Base-by-base conservation (phyloP, 2,113 vertebrate genomes). In the Tragulus kanchil region DNA sequence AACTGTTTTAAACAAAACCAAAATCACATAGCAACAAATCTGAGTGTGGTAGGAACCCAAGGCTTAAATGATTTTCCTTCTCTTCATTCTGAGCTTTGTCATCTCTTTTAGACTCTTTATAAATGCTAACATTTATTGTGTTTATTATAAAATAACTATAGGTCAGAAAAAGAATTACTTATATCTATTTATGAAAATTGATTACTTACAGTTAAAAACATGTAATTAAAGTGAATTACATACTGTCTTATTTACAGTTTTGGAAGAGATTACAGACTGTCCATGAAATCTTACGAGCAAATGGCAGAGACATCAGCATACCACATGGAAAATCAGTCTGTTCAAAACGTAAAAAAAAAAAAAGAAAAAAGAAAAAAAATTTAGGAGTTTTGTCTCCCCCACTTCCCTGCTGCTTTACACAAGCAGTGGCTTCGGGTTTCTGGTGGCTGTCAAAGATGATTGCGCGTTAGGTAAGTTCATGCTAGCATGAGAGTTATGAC, bases 251-350 rank as follows among this genome's bases (percentile, higher is more conserved):
- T 48, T 73, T 78, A 31, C n/a, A 7, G 75, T 52, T 84, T 92
- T 81, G 36, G 59, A 92, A 28, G 86, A 56, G 45, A 56, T 93
- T 87, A 62, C 2, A 91, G 31, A 62, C 5, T 48, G 8, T 58
- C 21, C 1, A 7, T 82, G 77, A 65, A 67, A 69, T 58, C 54
- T 52, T 87, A 36, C 11, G 48, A 89, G 84, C 21, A 82, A 93
- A 86, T 52, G 45, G 36, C 42, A 77, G 61, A 85, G 62, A 48
- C 31, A 91, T 81, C 12, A 79, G 88, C 48, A 90, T 92, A 94
- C 54, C 54, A 95, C 85, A 52, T 12, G 71, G 78, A 96, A 96
- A 86, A 77, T 58, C 48, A 42, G 8, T 54, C n/a, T 61, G 36
- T 85, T 75, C n/a, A 42, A 52, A 71, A 92, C 6, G 6, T 54